A percentile compares a stretch with the other conserved stretches of the same genome.
phyloP scores from a whole-genome alignment of 2,797 vertebrate genomes.

The Muscicapa striata region DNA sequence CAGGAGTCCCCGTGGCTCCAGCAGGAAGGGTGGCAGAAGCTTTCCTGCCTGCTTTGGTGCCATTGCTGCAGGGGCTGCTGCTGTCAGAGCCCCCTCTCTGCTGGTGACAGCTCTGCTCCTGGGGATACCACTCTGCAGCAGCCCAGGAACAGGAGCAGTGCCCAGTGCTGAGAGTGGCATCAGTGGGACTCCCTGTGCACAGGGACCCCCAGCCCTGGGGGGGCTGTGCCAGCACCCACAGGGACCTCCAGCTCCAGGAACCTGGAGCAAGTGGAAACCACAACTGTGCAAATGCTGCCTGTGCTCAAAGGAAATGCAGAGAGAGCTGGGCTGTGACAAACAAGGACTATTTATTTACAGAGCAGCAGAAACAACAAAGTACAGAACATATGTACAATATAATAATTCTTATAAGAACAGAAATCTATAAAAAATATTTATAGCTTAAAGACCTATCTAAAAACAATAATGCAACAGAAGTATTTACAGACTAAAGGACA shows the following conservation, averaged over 20 bases:
- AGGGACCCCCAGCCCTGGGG: too few relatives aligned
- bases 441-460: neutral
- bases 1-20: neutral
- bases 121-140: neutral
- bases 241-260: neutral
- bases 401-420: neutral
- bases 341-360: neutral
- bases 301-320: neutral
- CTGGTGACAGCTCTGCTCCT: neutral
- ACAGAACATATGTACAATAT: neutral
- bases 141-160: neutral
- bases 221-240: neutral
- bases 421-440: neutral
- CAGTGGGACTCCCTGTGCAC: neutral
- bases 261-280: neutral
- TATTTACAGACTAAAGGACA: neutral
- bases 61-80: neutral
- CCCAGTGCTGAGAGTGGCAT: rapidly evolving
- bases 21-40: neutral
- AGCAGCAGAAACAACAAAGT: neutral
- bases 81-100: neutral
- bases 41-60: neutral
- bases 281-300: rapidly evolving
- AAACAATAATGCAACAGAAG: neutral
- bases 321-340: neutral